Conservation (phyloP, 1,140 invertebrate genomes). For the Drosophila ficusphila region DNA sequence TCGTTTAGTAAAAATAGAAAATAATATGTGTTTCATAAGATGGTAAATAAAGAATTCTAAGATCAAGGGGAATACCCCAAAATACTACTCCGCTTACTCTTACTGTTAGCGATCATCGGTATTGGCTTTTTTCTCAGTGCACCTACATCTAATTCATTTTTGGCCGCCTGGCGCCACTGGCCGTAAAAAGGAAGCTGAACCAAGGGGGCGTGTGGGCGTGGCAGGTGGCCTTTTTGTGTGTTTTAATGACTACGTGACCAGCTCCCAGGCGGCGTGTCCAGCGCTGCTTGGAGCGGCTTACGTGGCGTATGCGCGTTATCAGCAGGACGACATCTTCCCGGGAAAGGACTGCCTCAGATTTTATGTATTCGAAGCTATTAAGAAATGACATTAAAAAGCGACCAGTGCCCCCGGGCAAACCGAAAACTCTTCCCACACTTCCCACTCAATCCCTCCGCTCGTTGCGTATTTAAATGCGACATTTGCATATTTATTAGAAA, state of each 20-base stretch:
- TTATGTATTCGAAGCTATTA: constrained; percentile 77
- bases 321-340: constrained; percentile 59
- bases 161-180: constrained; percentile 45
- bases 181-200: constrained; percentile 55
- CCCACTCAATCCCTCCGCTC: constrained; percentile 12
- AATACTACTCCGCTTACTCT: too few species aligned
- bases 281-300: constrained; percentile 59
- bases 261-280: constrained; percentile 58
- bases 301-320: constrained; percentile 76
- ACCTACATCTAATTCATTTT: constrained; percentile 71
- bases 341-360: constrained; percentile 42
- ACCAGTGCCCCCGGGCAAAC: constrained; percentile 29
- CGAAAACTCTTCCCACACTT: neutral
- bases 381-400: constrained; percentile 78
- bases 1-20: neutral
- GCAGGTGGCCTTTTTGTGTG: constrained; percentile 45
- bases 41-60: too few species aligned
- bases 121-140: constrained; percentile 20
- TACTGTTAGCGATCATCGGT: too few species aligned
- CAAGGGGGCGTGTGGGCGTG: constrained; percentile 36
- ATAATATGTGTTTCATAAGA: too few species aligned
- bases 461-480: constrained; percentile 73
- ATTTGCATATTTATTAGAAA: constrained; percentile 83
- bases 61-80: too few species aligned
- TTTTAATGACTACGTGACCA: constrained; percentile 71